Evolutionary conservation across 2,888 invertebrate species (phyloP).

Genomic region (Troglohyphantes excavatus): DNA sequence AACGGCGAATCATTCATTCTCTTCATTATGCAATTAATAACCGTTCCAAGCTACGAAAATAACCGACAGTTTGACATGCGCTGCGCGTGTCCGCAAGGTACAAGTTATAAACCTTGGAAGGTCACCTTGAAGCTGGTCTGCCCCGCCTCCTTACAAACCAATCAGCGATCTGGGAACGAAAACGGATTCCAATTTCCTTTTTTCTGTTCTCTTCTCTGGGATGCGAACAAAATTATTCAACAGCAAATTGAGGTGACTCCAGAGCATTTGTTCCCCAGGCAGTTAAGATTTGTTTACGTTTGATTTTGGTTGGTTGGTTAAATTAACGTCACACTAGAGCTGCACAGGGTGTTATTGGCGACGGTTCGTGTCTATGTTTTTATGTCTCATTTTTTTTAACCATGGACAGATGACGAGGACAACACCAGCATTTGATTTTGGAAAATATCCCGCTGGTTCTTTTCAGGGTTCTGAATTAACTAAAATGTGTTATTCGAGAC

Average conservation of each 20-base stretch:
- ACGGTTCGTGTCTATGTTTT: too few relatives aligned
- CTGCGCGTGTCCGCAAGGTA: slow-evolving; percentile 33
- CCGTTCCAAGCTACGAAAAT: slow-evolving; percentile 53
- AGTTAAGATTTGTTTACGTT: too few relatives aligned
- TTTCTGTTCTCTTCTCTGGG: background rate
- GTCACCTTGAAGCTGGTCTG: slow-evolving; percentile 48
- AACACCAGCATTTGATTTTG: too few relatives aligned
- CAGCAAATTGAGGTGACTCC: background rate
- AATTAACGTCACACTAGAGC: too few relatives aligned
- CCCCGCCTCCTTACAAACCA: slow-evolving; percentile 39
- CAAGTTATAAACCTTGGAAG: slow-evolving; percentile 1
- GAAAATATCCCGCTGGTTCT: too few relatives aligned
- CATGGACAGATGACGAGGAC: too few relatives aligned
- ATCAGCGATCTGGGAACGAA: slow-evolving; percentile 21
- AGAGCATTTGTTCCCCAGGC: too few relatives aligned
- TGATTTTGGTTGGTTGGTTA: too few relatives aligned
- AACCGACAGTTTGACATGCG: slow-evolving; percentile 13
- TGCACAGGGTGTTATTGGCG: too few relatives aligned
- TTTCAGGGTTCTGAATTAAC: too few relatives aligned
- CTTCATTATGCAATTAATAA: slow-evolving; percentile 52
- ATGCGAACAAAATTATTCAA: background rate
- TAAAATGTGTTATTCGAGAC: too few relatives aligned
- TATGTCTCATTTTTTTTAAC: too few relatives aligned
- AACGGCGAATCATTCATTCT: slow-evolving; percentile 12
- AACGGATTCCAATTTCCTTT: slow-evolving; percentile 38